Evolutionary conservation across 2,113 vertebrate genomes (phyloP).

Genomic region (Taurulus bubalis): DNA sequence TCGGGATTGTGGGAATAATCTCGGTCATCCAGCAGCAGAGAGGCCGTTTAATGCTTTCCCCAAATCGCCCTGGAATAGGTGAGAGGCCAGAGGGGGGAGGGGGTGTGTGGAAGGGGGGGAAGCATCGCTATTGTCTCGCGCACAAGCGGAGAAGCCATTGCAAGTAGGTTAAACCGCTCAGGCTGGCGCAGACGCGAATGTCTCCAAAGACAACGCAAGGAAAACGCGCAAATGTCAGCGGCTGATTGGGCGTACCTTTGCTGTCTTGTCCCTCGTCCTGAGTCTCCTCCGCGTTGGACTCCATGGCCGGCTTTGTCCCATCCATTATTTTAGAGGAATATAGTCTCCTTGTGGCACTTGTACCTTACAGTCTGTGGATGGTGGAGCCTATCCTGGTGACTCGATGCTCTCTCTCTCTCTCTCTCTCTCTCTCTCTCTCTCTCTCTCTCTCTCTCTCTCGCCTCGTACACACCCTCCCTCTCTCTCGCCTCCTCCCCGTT

Average conservation of each 20-base stretch:
- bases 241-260: constrained; percentile 88
- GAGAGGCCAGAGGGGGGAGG: neutral
- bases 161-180: constrained; percentile 80
- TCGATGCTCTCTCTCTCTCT: constrained; percentile 63
- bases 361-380: constrained; percentile 62
- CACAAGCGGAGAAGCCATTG: constrained; percentile 59
- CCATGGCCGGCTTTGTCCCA: constrained; percentile 98
- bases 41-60: neutral
- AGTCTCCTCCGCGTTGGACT: constrained; percentile 94
- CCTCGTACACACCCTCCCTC: constrained; percentile 55
- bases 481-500: constrained; percentile 36
- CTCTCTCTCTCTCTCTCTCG: constrained; percentile 32
- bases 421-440: constrained; percentile 30
- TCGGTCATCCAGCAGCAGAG: neutral
- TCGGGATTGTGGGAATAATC: constrained; percentile 3
- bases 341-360: constrained; percentile 83
- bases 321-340: constrained; percentile 86
- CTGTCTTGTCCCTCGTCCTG: constrained; percentile 96
- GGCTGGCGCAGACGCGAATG: constrained; percentile 73
- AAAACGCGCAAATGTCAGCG: constrained; percentile 40
- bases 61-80: constrained; percentile 1
- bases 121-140: constrained; percentile 69
- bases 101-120: neutral
- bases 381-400: constrained; percentile 62
- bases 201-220: constrained; percentile 28